Evolutionary conservation across 2,888 invertebrate genomes (phyloP), one percentile per base, ranked within the genome.

Genomic region (Hartigia nigra): DNA sequence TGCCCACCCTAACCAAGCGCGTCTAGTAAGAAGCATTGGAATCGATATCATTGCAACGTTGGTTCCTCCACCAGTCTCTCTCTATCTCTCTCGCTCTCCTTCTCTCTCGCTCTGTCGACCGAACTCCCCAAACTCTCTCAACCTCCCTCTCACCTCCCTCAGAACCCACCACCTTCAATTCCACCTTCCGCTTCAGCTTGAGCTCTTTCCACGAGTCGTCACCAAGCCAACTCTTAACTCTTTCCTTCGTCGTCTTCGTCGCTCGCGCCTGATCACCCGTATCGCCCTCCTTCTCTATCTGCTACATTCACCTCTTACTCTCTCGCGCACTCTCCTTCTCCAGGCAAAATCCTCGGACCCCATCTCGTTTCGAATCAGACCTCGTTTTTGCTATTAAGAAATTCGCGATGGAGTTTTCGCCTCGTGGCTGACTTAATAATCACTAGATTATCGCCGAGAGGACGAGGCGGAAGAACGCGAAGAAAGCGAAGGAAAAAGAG

Each of bases 31-130:
- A 88, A 91, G 90, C 91, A 91, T 91, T 90, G 90, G 89, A 91
- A 91, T 91, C 91, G 90, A 91, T 91, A 91, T 90, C 91, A 91
- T 91, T 91, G 91, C 91, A 91, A 91, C 90, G 90, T 87, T 87
- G 87, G 87, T 80, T 85, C 77, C 81, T 82, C 83, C 78, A 75
- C 76, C 74, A 72, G 75, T 77, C 69, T 12, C 74, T 37, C 79
- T 74, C 72, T 72, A 72, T 32, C n/a, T 74, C 86, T 80, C 79
- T 75, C 74, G 74, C 87, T 88, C 87, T 87, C 86, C 81, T 83
- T 79, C 80, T 81, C 81, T 83, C 80, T 79, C 81, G 83, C 81
- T 81, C 84, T 79, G 80, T 76, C 83, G 76, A 82, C 78, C 81
- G 77, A 31, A 14, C 74, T 76, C 23, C 74, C 76, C 23, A 55